These are phyloP conservation scores for Mus spretus DNA, from an alignment of 2,797 vertebrate species.

Conservation along the genomic window DNA sequence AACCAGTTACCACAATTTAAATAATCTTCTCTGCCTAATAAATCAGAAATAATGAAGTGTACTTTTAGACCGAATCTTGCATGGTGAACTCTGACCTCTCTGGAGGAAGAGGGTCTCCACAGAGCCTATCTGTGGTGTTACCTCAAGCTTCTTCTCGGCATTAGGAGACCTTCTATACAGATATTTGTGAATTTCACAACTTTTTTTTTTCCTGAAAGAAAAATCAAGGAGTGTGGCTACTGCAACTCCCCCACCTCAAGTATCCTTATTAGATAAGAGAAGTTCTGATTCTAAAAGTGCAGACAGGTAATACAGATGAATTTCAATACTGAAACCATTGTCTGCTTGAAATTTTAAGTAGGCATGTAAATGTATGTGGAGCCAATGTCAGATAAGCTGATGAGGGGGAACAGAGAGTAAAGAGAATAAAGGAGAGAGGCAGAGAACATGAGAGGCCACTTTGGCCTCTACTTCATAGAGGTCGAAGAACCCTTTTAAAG, in stretches of 20 bases:
- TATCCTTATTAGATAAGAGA: too few species aligned
- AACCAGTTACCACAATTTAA: not conserved
- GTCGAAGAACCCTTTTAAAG: not conserved
- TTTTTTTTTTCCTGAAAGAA: not conserved
- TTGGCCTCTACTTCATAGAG: not conserved
- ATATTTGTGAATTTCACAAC: not conserved
- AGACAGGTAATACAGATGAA: not conserved
- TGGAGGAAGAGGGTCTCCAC: not conserved
- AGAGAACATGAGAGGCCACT: not conserved
- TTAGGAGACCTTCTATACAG: not conserved
- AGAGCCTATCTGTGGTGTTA: not conserved
- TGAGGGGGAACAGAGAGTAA: not conserved
- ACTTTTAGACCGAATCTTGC: not conserved
- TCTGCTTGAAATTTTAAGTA: not conserved
- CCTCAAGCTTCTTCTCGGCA: not conserved
- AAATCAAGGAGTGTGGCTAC: not conserved
- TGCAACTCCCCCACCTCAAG: not conserved
- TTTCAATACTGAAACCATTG: not conserved
- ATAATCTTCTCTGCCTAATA: not conserved
- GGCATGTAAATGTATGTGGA: not conserved
- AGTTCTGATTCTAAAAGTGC: not conserved
- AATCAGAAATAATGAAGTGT: not conserved
- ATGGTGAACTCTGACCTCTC: not conserved
- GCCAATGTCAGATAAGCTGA: not conserved
- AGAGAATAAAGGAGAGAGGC: not conserved